Base-by-base conservation (phyloP, 1,140 invertebrate species). In the Panagrolaimus sp. region DNA sequence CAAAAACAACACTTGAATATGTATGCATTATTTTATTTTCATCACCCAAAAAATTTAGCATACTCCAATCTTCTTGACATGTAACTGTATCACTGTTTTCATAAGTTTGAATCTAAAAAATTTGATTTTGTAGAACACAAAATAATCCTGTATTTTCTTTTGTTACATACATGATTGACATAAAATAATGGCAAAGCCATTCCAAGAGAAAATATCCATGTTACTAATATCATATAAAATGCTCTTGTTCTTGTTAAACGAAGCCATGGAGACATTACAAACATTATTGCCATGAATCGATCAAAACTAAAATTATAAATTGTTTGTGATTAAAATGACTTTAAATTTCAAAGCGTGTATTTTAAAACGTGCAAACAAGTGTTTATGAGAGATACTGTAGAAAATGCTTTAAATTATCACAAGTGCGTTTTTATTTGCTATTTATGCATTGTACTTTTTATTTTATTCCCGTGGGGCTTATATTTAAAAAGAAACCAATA, bases 121-220 rank as follows among this genome's bases (percentile, higher is more conserved):
- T 25, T 23, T 48, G 2, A 48, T n/a, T 9, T 57, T 23, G 11
- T 57, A 20, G 11, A 20, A 23, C 8, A 31, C 38, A 38, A 16
- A 23, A 23, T 14, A 16, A 9, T 20, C 25, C 27, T 11, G 31
- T n/a, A 11, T 27, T 23, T 23, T 38, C 13, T 38, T 45, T 62
- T 62, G 14, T 20, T 46, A 42, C 23, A 16, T 69, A 78, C 74
- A 38, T 78, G 65, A 73, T 82, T 82, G 27, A 83, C 81, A 66
- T 81, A 66, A 5, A 81, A 68, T 42, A 81, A 67, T 11, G 79
- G 79, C 13, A 80, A 68, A 23, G 81, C 79, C 78, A 81, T 83
- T 7, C 72, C 51, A n/a, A 80, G 62, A 20, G 79, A 81, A 68
- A 83, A 81, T 9, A 72, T 45, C 79, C 79, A 81, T 16, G 79